These are phyloP conservation scores for Pleuronectes platessa DNA, from an alignment of 2,113 vertebrate species.

Conservation along the genomic window DNA sequence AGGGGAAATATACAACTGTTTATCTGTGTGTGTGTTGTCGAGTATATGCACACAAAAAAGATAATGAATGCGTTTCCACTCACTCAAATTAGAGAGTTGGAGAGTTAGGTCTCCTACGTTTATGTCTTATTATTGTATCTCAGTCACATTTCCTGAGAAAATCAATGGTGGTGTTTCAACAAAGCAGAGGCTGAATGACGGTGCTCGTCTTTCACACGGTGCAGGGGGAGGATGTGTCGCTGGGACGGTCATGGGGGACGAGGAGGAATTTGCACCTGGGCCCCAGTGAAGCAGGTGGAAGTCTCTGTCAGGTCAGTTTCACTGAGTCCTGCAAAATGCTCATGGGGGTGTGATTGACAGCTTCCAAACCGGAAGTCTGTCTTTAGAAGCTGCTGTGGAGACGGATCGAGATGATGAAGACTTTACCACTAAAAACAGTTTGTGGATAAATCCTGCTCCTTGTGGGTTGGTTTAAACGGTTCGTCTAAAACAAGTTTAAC, in stretches of 20 bases:
- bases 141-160: background rate
- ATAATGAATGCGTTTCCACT: too few relatives aligned
- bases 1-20: background rate
- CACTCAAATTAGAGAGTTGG: too few relatives aligned
- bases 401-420: background rate
- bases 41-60: too few relatives aligned
- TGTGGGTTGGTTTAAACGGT: too few relatives aligned
- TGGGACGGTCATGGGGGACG: conserved; percentile 24
- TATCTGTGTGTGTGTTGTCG: too few relatives aligned
- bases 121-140: background rate
- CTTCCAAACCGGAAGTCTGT: conserved; percentile 30
- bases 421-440: background rate
- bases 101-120: background rate
- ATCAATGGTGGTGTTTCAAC: background rate
- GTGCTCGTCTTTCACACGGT: conserved; percentile 43
- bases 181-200: background rate
- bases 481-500: too few relatives aligned
- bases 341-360: conserved; percentile 54
- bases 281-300: conserved; percentile 59
- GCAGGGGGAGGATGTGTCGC: conserved; percentile 20
- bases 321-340: conserved; percentile 1
- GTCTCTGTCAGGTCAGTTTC: conserved; percentile 38
- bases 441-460: background rate
- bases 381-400: background rate
- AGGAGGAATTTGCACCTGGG: conserved; percentile 64